Conservation (phyloP, 2,113 vertebrate genomes). For the Bubo blakistoni region DNA sequence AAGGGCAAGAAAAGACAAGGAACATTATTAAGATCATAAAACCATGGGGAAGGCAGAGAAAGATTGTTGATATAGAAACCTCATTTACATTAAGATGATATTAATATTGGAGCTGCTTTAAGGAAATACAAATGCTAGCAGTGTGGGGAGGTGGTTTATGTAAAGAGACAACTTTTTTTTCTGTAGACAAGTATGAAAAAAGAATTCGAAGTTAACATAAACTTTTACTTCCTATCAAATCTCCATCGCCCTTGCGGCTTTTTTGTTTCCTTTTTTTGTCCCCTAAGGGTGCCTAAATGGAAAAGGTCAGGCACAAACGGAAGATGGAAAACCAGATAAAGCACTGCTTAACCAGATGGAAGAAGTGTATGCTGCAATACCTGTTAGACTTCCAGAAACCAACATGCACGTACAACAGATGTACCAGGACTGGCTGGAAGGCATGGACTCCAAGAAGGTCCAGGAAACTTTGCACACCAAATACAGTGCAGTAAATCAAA, state of each 20-base stretch:
- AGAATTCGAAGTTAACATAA: neutral
- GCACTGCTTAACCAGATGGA: constrained; percentile 87
- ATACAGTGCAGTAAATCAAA: constrained; percentile 61
- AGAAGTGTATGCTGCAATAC: constrained; percentile 81
- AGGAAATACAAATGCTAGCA: neutral
- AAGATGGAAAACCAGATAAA: constrained; percentile 78
- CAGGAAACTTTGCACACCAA: constrained; percentile 81
- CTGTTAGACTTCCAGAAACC: constrained; percentile 79
- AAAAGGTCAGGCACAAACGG: constrained; percentile 78
- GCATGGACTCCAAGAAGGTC: constrained; percentile 77
- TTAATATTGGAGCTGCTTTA: neutral
- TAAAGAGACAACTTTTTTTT: neutral
- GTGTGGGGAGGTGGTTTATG: neutral
- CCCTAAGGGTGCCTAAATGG: constrained; percentile 88
- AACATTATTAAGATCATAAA: neutral
- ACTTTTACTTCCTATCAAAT: neutral
- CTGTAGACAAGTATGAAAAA: neutral
- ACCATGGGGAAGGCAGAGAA: neutral
- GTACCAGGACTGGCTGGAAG: constrained; percentile 91
- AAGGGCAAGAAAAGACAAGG: constrained; percentile 14
- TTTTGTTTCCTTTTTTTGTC: neutral
- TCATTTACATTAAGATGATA: neutral
- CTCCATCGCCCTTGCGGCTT: neutral
- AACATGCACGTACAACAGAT: constrained; percentile 78
- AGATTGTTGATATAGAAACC: neutral